These are phyloP conservation scores for Buathra laborator DNA, from an alignment of 2,888 invertebrate genomes.

Conservation along the genomic window DNA sequence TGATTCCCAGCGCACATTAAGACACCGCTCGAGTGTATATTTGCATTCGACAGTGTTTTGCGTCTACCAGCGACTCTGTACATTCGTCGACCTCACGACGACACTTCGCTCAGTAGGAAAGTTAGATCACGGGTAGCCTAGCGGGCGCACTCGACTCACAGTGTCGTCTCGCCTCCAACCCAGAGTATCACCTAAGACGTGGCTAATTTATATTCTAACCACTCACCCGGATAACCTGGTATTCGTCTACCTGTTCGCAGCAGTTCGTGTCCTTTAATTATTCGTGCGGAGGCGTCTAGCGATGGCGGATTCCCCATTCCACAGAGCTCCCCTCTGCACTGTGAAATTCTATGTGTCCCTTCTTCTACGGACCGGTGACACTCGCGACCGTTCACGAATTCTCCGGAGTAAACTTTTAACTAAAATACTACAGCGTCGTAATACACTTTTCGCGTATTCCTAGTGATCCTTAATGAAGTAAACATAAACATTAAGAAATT, in stretches of 20 bases:
- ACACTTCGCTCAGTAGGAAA: slow-evolving; percentile 53
- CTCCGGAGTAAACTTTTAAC: slow-evolving; percentile 14
- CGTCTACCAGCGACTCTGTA: slow-evolving; percentile 43
- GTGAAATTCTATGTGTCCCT: slow-evolving; percentile 30
- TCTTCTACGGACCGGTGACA: slow-evolving; percentile 29
- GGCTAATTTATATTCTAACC: slow-evolving; percentile 79
- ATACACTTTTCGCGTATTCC: neutral
- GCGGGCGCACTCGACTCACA: slow-evolving; percentile 26
- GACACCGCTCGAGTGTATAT: slow-evolving; percentile 59
- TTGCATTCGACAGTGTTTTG: slow-evolving; percentile 67
- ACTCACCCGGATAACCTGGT: slow-evolving; percentile 72
- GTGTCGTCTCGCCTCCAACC: slow-evolving; percentile 45
- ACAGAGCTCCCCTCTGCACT: slow-evolving; percentile 10
- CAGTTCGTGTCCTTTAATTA: slow-evolving; percentile 76
- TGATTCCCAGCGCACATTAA: neutral
- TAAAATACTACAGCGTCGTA: neutral
- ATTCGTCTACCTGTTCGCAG: slow-evolving; percentile 70
- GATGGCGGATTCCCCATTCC: slow-evolving; percentile 35
- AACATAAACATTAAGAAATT: neutral
- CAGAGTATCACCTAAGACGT: slow-evolving; percentile 67
- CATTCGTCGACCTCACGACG: slow-evolving; percentile 50
- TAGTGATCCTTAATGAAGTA: neutral
- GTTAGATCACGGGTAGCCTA: slow-evolving; percentile 58
- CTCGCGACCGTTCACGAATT: slow-evolving; percentile 20
- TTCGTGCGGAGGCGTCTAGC: slow-evolving; percentile 69